Conservation (phyloP, 2,888 invertebrate species). For the Tiliacea aurago region DNA sequence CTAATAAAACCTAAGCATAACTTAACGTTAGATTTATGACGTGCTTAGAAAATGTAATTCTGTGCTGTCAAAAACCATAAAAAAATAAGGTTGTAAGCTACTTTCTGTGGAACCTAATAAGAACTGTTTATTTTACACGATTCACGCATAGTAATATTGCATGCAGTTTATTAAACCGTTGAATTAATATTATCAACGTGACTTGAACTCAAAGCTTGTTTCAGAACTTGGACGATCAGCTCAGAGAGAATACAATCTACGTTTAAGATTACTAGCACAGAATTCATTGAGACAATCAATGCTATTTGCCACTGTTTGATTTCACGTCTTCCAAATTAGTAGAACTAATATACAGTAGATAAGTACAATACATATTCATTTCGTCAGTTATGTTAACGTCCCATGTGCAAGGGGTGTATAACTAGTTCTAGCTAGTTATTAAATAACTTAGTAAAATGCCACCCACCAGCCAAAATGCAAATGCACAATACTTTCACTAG, state of each 20-base stretch:
- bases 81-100: neutral
- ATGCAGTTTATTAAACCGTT: neutral
- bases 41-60: conserved; percentile 13
- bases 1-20: neutral
- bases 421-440: conserved; percentile 1
- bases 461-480: conserved; percentile 14
- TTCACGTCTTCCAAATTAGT: neutral
- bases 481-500: conserved; percentile 28
- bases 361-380: neutral
- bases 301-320: neutral
- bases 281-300: neutral
- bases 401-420: neutral
- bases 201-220: neutral
- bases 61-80: neutral
- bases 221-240: neutral
- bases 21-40: conserved; percentile 21
- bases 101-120: neutral
- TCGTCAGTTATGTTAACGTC: neutral
- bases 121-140: neutral
- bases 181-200: neutral
- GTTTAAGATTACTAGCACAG: neutral
- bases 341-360: neutral
- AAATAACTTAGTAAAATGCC: conserved; percentile 25
- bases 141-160: neutral
- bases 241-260: neutral